phyloP scores from a whole-genome alignment of 2,888 invertebrate genomes.

The Anthophora plumipes region DNA sequence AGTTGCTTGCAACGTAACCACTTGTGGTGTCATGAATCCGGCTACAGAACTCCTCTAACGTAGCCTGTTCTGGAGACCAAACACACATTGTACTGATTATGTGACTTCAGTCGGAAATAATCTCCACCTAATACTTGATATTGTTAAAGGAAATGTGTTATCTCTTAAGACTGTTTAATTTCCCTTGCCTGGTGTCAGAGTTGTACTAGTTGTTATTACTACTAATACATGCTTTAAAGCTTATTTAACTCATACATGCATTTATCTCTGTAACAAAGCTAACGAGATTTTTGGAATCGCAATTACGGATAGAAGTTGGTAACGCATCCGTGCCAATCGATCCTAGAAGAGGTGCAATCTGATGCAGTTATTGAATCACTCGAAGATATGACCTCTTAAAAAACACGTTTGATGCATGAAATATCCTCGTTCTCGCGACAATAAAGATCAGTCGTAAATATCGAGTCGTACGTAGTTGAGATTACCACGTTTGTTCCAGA shows the following conservation, averaged over 20 bases:
- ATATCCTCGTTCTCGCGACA: conserved; percentile 25
- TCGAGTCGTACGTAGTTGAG: conserved; percentile 3
- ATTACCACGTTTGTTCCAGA: neutral
- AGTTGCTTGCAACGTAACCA: too few species aligned
- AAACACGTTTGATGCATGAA: neutral
- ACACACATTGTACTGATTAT: too few species aligned
- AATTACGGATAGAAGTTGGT: conserved; percentile 1
- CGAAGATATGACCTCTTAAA: conserved; percentile 22
- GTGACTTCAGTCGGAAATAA: too few species aligned
- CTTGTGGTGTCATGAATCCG: too few species aligned
- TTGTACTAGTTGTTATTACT: neutral
- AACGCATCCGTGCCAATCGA: neutral
- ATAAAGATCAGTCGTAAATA: conserved; percentile 45
- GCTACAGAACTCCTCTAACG: too few species aligned
- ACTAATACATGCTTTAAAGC: neutral
- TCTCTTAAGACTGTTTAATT: too few species aligned
- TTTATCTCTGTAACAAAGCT: neutral
- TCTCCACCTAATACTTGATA: too few species aligned
- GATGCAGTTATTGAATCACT: neutral
- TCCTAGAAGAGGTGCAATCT: conserved; percentile 7
- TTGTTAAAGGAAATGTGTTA: too few species aligned
- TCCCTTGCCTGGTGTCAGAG: neutral
- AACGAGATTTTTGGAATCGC: conserved; percentile 21
- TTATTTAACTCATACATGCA: neutral
- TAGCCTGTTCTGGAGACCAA: too few species aligned